Conservation (phyloP, 2,113 vertebrate genomes). For the Oostethus manadensis region DNA sequence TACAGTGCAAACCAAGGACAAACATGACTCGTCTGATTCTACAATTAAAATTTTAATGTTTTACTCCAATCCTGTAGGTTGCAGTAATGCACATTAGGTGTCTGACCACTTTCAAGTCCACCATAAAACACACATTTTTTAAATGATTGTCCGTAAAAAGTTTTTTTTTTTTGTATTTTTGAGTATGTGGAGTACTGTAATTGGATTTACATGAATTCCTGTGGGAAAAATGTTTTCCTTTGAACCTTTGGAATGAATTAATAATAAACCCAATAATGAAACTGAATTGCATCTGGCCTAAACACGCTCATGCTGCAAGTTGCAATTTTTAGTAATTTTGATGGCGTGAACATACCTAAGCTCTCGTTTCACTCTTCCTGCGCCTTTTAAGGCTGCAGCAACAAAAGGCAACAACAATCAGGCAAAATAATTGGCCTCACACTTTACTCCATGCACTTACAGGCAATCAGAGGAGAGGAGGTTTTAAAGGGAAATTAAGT, state of each 20-base stretch:
- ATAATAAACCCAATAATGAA: no score
- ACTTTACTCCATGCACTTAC: neutral
- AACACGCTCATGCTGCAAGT: no score
- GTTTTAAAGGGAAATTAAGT: neutral
- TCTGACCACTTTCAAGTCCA: no score
- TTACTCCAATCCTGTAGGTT: neutral
- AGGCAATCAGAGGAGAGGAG: neutral
- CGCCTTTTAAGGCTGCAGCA: neutral
- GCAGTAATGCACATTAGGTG: neutral
- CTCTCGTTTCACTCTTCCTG: constrained; percentile 36
- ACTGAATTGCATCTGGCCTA: no score
- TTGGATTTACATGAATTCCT: no score
- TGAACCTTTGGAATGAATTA: no score
- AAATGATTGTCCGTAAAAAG: constrained; percentile 13
- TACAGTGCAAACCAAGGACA: no score
- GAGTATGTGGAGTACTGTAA: no score
- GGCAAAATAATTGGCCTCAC: neutral
- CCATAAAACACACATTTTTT: neutral
- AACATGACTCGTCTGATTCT: no score
- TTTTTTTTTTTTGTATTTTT: no score
- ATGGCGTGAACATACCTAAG: constrained; percentile 31
- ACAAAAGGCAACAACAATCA: neutral
- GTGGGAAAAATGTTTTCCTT: no score
- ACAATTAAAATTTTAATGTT: neutral
- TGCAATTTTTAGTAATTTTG: no score